Evolutionary conservation across 1,140 invertebrate species (phyloP).

Genomic region (Samia ricini): DNA sequence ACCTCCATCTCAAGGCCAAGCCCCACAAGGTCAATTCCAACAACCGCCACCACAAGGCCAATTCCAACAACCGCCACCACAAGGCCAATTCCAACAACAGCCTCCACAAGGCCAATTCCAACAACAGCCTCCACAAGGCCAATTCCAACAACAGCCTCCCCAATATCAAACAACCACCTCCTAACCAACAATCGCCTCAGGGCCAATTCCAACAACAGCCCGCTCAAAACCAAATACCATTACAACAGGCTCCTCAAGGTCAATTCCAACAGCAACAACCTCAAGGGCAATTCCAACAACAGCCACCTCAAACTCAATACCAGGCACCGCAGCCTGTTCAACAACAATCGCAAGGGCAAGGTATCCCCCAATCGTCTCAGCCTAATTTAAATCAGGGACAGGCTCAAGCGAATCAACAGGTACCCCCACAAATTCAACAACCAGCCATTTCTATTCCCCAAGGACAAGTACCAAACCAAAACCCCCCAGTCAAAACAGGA

Average conservation of each 20-base stretch:
- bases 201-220: constrained; percentile 25
- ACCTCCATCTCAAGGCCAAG: constrained; percentile 21
- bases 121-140: constrained; percentile 14
- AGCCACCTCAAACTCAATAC: constrained; percentile 21
- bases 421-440: background rate
- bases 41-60: constrained; percentile 21
- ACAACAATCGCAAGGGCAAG: constrained; percentile 22
- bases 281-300: background rate
- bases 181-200: constrained; percentile 22
- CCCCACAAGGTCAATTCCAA: constrained; percentile 19
- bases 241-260: constrained; percentile 23
- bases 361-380: constrained; percentile 9
- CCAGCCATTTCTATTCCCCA: background rate
- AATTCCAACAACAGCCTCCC: constrained; percentile 18
- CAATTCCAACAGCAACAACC: constrained; percentile 24
- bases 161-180: constrained; percentile 26
- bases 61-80: constrained; percentile 15
- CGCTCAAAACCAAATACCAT: constrained; percentile 19
- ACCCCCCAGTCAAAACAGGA: no score
- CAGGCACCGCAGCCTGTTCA: constrained; percentile 17
- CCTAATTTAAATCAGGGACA: constrained; percentile 28
- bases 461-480: constrained; percentile 10
- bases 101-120: constrained; percentile 10
- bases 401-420: constrained; percentile 28
- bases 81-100: constrained; percentile 18